Evolutionary conservation across 2,797 vertebrate species (phyloP), one percentile per base, ranked within the genome.

Genomic region (Oreochromis mossambicus): DNA sequence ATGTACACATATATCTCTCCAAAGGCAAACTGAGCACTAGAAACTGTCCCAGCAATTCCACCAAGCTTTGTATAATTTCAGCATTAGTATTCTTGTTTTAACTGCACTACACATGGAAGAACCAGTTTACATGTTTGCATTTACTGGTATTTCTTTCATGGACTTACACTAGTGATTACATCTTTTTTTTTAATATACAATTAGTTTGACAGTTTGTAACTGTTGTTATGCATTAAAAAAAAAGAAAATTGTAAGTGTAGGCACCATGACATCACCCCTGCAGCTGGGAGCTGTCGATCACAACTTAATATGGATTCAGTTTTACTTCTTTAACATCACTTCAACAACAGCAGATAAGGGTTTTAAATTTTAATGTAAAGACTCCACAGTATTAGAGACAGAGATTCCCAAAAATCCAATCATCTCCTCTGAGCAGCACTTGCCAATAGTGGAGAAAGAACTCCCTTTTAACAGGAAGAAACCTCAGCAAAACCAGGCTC

Each of bases 121-220:
- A 50, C 6, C 10, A 0, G 15, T n/a, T 46, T 32, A 0, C 43
- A 32, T 0, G 3, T 75, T 75, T 32, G 46, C 43, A 13, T 75
- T n/a, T 32, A 50, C 70, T 48, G 24, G 1, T 0, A 7, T 17
- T 70, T 46, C 14, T 29, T 46, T 70, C 4, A 26, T 46, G 41
- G 41, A 70, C 3, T 29, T 41, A 24, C 36, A 41, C 2, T 15
- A 11, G 14, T 43, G 21, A 15, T 19, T 73, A 46, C 19, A 26
- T 14, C 54, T 54, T 32, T 2, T 61, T 11, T 8, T 48, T 73
- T 32, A 17, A 73, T n/a, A n/a, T n/a, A n/a, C n/a, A n/a, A n/a
- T n/a, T n/a, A n/a, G n/a, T n/a, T n/a, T n/a, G n/a, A n/a, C n/a
- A n/a, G n/a, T n/a, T n/a, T n/a, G n/a, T n/a, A n/a, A n/a, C n/a